Percentiles rank a stretch among this genome's conserved stretches.
phyloP scores from a whole-genome alignment of 64 coral and sea anemone genomes.

The Acropora yongei region DNA sequence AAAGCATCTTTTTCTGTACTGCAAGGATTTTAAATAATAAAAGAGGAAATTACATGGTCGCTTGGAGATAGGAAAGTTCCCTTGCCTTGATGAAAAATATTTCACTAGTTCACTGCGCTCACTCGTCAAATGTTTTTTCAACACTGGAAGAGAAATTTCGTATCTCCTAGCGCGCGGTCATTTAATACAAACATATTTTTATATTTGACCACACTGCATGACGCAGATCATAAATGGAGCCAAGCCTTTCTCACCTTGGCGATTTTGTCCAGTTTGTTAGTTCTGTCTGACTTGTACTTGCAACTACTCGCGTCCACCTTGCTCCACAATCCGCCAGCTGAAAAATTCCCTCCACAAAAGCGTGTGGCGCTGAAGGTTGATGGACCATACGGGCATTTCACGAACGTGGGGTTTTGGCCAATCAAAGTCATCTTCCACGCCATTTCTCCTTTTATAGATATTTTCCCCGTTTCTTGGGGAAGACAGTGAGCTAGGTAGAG shows the following conservation, averaged over 20 bases:
- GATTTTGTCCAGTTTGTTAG: constrained; percentile 14
- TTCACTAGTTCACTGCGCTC: no score
- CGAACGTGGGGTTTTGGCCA: not conserved
- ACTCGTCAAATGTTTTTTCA: no score
- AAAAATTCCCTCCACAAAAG: constrained; percentile 61
- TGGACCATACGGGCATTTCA: constrained; percentile 52
- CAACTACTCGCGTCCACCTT: constrained; percentile 13
- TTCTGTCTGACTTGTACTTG: constrained; percentile 35
- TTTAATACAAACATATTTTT: no score
- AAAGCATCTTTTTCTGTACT: no score
- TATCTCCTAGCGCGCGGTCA: no score
- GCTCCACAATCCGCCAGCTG: constrained; percentile 38
- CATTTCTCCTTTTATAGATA: constrained; percentile 35
- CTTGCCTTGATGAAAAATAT: no score
- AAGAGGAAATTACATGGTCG: no score
- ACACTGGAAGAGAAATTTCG: no score
- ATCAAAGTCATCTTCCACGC: constrained; percentile 37
- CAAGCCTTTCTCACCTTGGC: constrained; percentile 18
- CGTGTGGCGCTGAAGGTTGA: constrained; percentile 12
- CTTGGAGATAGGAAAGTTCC: no score
- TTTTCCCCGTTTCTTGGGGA: constrained; percentile 12
- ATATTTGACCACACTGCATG: no score
- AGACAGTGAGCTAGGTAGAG: constrained; percentile 31
- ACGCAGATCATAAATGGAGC: not conserved
- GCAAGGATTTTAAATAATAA: no score